Percentiles rank a stretch among this genome's conserved stretches.
Evolutionary conservation across 1,140 invertebrate genomes (phyloP).

Genomic region (Antheraea mylitta): DNA sequence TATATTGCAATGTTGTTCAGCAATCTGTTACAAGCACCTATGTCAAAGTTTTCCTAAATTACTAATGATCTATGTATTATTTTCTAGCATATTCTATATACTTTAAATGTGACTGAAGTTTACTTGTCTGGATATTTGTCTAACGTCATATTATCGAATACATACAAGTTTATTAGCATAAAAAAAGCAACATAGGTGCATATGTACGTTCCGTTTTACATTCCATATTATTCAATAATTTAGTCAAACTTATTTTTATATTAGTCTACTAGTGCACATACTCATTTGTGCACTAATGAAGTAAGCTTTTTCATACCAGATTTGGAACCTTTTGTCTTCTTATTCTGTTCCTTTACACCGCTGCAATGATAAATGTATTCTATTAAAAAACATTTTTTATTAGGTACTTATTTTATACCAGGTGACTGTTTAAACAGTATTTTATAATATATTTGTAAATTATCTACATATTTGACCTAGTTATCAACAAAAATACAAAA

Average conservation of each 20-base stretch:
- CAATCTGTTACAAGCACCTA: neutral
- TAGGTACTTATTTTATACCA: too few species aligned
- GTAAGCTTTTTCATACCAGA: constrained; percentile 61
- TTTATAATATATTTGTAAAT: too few species aligned
- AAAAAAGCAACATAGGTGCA: neutral
- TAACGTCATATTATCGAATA: neutral
- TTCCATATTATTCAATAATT: neutral
- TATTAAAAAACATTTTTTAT: too few species aligned
- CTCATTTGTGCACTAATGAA: constrained; percentile 65
- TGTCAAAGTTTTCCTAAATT: neutral
- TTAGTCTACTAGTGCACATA: constrained; percentile 23
- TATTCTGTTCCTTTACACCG: constrained; percentile 73
- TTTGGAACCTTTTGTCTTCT: constrained; percentile 68
- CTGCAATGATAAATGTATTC: constrained; percentile 39
- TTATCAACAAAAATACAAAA: too few species aligned
- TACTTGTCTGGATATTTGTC: neutral
- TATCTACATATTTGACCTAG: too few species aligned
- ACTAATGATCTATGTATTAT: neutral
- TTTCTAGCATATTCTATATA: neutral
- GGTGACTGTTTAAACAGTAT: too few species aligned
- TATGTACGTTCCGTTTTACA: neutral
- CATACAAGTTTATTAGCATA: neutral
- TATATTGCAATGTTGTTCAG: neutral
- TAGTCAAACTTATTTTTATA: constrained; percentile 13
- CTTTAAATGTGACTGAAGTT: neutral